Evolutionary conservation across 1,140 invertebrate genomes (phyloP), one percentile per base, ranked within the genome.

Genomic region (Drosophila busckii): DNA sequence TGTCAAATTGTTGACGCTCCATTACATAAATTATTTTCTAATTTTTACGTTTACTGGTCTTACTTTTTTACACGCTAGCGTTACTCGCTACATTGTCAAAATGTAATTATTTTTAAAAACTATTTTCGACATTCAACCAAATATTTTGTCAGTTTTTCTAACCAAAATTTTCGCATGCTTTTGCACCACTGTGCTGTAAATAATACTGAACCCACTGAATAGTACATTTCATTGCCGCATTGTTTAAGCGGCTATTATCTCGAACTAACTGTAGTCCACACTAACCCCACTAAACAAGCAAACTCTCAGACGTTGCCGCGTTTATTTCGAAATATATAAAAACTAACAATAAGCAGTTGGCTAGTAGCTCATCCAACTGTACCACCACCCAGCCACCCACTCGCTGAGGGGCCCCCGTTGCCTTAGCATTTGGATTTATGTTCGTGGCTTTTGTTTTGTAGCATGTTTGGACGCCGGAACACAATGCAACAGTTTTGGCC

Each of bases 401-500:
- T n/a, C n/a, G n/a, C n/a, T n/a, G n/a, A n/a, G n/a, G n/a, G n/a
- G n/a, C n/a, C n/a, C n/a, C n/a, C n/a, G n/a, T n/a, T n/a, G n/a
- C 12, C 17, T 28, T 13, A 2, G n/a, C 12, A 40, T 25, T 31
- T 32, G 8, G 28, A 7, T 34, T 32, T 29, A 16, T 6, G 20
- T 41, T 46, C n/a, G 6, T 40, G 15, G 37, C 10, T 23, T 31
- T 37, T 45, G 49, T 40, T 23, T 38, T 19, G n/a, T 25, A n/a
- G n/a, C n/a, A 10, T 34, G 10, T 32, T 35, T 37, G 52, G 44
- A 25, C 16, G 53, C 15, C 12, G n/a, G 44, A 42, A 49, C 31
- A 60, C 58, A 62, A 62, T 48, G 59, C 44, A 56, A 62, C 53
- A 56, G 58, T 61, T 61, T 61, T 54, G 37, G 35, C 31, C 23